Percentiles rank a stretch among this genome's conserved stretches.
Evolutionary conservation across 2,888 invertebrate species (phyloP).

Genomic region (Atethmia centrago): DNA sequence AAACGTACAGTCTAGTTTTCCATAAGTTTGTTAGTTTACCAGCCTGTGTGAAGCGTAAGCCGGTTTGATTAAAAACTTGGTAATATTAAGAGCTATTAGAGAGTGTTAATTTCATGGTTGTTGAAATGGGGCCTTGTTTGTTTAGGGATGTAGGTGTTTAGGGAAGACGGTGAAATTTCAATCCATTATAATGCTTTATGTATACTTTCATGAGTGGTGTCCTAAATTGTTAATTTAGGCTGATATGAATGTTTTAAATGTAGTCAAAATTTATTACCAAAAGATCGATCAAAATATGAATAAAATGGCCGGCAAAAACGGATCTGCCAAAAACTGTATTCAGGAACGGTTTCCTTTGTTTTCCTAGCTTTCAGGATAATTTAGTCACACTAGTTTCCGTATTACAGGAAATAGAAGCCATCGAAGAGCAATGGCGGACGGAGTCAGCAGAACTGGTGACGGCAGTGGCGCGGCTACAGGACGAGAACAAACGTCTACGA

Average conservation of each 20-base stretch:
- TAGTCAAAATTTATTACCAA: neutral
- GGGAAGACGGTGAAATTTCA: too few relatives aligned
- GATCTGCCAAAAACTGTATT: neutral
- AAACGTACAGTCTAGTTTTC: constrained; percentile 10
- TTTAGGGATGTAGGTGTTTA: constrained; percentile 15
- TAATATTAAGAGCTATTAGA: constrained; percentile 7
- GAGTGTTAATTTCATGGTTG: neutral
- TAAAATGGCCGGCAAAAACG: neutral
- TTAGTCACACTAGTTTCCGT: constrained; percentile 34
- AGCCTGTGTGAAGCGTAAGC: neutral
- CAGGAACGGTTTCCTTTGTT: too few relatives aligned
- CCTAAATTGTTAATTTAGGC: neutral
- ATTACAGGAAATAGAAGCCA: constrained; percentile 97
- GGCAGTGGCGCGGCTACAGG: constrained; percentile 96
- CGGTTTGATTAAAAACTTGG: constrained; percentile 30
- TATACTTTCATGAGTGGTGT: neutral
- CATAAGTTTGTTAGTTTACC: constrained; percentile 37
- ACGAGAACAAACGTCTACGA: constrained; percentile 96
- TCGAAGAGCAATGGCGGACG: constrained; percentile 98
- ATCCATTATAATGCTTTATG: neutral
- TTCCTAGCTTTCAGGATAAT: neutral
- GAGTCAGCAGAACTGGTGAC: constrained; percentile 97
- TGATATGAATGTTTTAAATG: neutral
- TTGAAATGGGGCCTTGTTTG: neutral
- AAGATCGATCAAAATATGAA: neutral